Percentiles rank a stretch among this genome's conserved stretches.
These are phyloP conservation scores for Miichthys miiuy DNA, from an alignment of 2,797 vertebrate genomes.

Conservation along the genomic window DNA sequence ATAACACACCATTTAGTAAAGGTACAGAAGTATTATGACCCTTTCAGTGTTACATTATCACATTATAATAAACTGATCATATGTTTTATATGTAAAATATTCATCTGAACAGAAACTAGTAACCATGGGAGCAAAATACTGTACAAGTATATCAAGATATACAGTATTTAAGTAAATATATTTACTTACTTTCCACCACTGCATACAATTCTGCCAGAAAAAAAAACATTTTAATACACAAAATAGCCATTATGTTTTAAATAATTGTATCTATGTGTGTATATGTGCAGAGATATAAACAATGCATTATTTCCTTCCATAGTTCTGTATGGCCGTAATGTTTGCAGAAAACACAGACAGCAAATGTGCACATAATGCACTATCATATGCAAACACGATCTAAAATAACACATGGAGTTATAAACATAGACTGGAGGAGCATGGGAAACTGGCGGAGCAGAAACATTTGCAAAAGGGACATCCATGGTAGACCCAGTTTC, in stretches of 20 bases:
- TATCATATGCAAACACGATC: slow-evolving; percentile 20
- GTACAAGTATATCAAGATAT: not conserved
- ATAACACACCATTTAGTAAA: not conserved
- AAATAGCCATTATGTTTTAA: not conserved
- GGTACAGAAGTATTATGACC: not conserved
- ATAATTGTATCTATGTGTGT: not conserved
- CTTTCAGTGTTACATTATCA: not conserved
- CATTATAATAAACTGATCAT: not conserved
- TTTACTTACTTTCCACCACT: not conserved
- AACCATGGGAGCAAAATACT: not conserved
- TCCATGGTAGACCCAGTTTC: slow-evolving; percentile 57
- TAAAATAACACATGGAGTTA: slow-evolving; percentile 31
- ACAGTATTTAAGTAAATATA: not conserved
- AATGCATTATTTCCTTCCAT: not conserved
- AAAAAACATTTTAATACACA: not conserved
- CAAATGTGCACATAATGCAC: slow-evolving; percentile 16
- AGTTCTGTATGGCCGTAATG: not conserved
- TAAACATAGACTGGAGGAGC: slow-evolving; percentile 37
- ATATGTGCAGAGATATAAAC: slow-evolving; percentile 15
- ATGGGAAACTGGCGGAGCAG: slow-evolving; percentile 60
- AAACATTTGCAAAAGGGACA: slow-evolving; percentile 70
- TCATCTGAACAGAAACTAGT: not conserved
- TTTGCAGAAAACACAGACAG: slow-evolving; percentile 22
- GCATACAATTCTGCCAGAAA: not conserved
- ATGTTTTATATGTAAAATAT: not conserved